These are phyloP conservation scores for Probaryconus sp. DNA, from an alignment of 1,140 invertebrate genomes.

Conservation along the genomic window DNA sequence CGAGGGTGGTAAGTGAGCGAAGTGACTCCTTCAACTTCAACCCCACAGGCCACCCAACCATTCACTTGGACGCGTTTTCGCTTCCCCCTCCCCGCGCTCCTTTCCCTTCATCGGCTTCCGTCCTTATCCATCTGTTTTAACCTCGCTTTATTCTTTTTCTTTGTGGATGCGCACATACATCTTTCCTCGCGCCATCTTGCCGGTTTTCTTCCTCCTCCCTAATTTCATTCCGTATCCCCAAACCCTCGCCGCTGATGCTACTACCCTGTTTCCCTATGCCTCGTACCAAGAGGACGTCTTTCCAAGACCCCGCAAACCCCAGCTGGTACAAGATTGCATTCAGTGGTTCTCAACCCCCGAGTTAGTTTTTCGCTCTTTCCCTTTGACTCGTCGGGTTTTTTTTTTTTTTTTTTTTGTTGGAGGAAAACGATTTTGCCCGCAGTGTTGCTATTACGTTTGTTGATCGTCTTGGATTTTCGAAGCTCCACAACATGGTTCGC, in stretches of 20 bases:
- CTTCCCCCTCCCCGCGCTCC: conserved; percentile 15
- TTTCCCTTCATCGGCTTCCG: conserved; percentile 23
- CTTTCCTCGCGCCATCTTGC: conserved; percentile 28
- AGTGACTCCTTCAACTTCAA: conserved; percentile 74
- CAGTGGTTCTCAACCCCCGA: conserved; percentile 70
- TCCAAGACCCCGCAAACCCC: conserved; percentile 71
- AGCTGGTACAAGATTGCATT: conserved; percentile 76
- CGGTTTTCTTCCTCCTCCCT: conserved; percentile 18
- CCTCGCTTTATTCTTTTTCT: conserved; percentile 19
- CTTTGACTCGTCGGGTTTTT: background rate
- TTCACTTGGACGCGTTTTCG: conserved; percentile 33
- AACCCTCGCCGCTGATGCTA: background rate
- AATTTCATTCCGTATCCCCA: background rate
- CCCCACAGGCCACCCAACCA: conserved; percentile 60
- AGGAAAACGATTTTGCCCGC: conserved; percentile 11
- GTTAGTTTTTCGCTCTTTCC: background rate
- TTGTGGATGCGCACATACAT: conserved; percentile 17
- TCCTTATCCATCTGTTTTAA: conserved; percentile 13
- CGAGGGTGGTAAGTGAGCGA: conserved; percentile 76
- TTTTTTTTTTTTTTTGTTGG: too few species aligned
- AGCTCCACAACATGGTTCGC: background rate
- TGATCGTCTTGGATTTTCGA: conserved; percentile 10
- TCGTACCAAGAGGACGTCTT: conserved; percentile 71
- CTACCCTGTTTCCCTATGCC: conserved; percentile 70
- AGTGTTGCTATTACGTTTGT: background rate